Base-by-base conservation (phyloP, 2,797 vertebrate genomes). In the Austrolebias charrua region DNA sequence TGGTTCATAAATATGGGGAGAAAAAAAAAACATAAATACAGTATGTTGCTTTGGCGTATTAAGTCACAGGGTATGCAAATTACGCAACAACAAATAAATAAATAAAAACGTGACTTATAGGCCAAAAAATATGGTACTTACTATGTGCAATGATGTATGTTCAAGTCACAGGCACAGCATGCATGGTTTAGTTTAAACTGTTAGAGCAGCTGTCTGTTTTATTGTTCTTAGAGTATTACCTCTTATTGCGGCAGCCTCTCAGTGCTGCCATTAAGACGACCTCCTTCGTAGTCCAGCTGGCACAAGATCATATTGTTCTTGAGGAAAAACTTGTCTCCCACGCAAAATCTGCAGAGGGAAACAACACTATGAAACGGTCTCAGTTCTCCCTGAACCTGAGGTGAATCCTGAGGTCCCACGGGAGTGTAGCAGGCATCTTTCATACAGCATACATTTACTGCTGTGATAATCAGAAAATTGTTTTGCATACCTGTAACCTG, bases 251-350 rank as follows among this genome's bases (percentile, higher is more conserved):
- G 90, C 86, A 92, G 95, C 71, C 93, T 92, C 82, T 95, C 94
- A 19, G 94, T 88, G 89, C 92, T 93, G 86, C 95, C 95, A 0
- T 96, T 96, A 83, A 95, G 92, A 87, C 95, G 94, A 54, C 95
- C 94, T 82, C 96, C 95, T 91, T 98, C 96, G 79, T 97, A 97
- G 94, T 98, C 96, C 95, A 96, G 92, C 94, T 98, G 96, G 93
- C 96, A 98, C 84, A 98, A 92, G 91, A 98, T 97, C 96, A 97
- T 97, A 91, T 97, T 98, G 94, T 98, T 97, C 94, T 96, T 97
- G 86, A 98, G 94, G 91, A 98, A 97, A 90, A 97, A 98, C 89
- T 94, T 96, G 93, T 98, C 96, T 86, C 96, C 96, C 84, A 98
- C 96, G 5, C 95, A 96, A 90, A 98, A 97, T 86, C 96, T 98